A percentile compares a stretch with the other conserved stretches of the same genome.
These are phyloP conservation scores for Brachionus rotundiformis DNA, from an alignment of 1,140 invertebrate genomes.

Conservation along the genomic window DNA sequence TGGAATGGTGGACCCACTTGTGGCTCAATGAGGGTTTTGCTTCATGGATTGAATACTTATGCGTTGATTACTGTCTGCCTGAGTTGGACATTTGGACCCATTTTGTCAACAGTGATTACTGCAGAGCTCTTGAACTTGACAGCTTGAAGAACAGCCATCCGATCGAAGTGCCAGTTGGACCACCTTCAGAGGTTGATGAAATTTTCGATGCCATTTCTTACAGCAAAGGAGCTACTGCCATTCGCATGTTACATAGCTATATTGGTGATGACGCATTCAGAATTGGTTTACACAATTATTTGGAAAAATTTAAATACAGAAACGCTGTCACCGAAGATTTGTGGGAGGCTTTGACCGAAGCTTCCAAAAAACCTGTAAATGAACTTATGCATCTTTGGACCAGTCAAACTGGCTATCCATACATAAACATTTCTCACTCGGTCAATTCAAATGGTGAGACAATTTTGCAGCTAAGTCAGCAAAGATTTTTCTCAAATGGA, in stretches of 20 bases:
- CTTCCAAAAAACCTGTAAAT: constrained; percentile 84
- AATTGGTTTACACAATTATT: constrained; percentile 89
- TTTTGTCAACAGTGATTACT: constrained; percentile 61
- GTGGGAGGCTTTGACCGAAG: constrained; percentile 84
- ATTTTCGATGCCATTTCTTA: constrained; percentile 67
- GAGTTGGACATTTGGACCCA: constrained; percentile 67
- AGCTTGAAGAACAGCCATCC: constrained; percentile 64
- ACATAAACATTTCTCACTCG: constrained; percentile 1
- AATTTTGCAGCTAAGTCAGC: constrained; percentile 75
- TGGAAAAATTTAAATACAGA: constrained; percentile 81
- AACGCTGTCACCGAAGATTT: constrained; percentile 93
- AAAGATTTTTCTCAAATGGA: constrained; percentile 80
- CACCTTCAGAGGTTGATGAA: constrained; percentile 63
- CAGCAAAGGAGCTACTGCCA: constrained; percentile 73
- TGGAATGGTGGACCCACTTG: constrained; percentile 69
- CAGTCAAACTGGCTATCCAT: constrained; percentile 70
- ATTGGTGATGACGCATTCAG: constrained; percentile 87
- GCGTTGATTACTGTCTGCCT: constrained; percentile 65
- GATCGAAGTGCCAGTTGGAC: constrained; percentile 64
- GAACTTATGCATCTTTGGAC: constrained; percentile 94
- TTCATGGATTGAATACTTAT: constrained; percentile 65
- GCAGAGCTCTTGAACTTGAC: constrained; percentile 62
- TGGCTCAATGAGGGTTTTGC: constrained; percentile 66
- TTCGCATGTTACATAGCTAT: constrained; percentile 92
- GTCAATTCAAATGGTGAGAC: constrained; percentile 66